Evolutionary conservation across 2,797 vertebrate species (phyloP).

Genomic region (Enteromius paludinosus): DNA sequence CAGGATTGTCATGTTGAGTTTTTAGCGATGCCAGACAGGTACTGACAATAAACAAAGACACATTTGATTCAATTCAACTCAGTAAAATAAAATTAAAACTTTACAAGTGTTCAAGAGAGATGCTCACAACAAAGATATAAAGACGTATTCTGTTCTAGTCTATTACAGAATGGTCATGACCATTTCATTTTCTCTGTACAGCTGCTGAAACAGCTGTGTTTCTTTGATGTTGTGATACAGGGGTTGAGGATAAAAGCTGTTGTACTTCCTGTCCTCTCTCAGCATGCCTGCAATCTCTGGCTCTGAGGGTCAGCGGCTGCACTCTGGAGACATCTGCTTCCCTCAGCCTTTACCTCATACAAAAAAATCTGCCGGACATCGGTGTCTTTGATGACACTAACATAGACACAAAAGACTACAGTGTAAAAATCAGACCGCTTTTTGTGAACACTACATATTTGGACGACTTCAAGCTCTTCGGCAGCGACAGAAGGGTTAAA

Average conservation of each 20-base stretch:
- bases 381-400: conserved; percentile 11
- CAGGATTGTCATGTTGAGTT: not conserved
- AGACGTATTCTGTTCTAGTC: not conserved
- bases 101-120: not conserved
- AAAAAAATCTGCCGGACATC: conserved; percentile 21
- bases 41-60: not conserved
- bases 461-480: not conserved
- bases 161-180: conserved; percentile 6
- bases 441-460: not conserved
- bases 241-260: conserved; percentile 51
- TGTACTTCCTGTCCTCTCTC: conserved; percentile 56
- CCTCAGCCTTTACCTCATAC: conserved; percentile 26
- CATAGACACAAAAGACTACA: not conserved
- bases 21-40: not conserved
- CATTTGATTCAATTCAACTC: not conserved
- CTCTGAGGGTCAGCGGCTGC: conserved; percentile 50
- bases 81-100: not conserved
- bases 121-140: not conserved
- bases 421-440: not conserved
- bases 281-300: conserved; percentile 54
- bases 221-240: conserved; percentile 28
- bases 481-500: conserved; percentile 11
- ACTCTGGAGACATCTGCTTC: conserved; percentile 46
- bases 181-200: conserved; percentile 52
- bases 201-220: conserved; percentile 67